Base-by-base conservation (phyloP, 2,797 vertebrate species). In the Poecilia velifera region DNA sequence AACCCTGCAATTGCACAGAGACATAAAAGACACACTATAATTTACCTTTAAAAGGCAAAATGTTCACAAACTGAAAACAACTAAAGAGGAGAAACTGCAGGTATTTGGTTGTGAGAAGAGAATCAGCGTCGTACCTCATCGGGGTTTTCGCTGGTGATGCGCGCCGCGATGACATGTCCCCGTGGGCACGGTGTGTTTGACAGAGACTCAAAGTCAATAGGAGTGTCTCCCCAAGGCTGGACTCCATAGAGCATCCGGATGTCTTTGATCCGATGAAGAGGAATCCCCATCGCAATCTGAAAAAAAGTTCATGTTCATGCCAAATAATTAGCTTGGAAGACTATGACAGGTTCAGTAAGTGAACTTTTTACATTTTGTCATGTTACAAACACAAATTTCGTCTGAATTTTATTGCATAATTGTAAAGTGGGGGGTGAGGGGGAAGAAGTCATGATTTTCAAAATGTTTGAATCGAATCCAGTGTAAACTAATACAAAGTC, bases 111-210 rank as follows among this genome's bases (percentile, higher is more conserved):
- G 46, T 20, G 34, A 3, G 8, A 76, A 4, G 13, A 79, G 12
- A 43, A 3, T 77, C 22, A 4, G n/a, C 59, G 10, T 2, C n/a
- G 18, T 93, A 98, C 98, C 97, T 99, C 98, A 78, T 99, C 98
- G 0, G 98, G 98, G 88, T 99, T 99, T 94, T 99, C 98, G 73
- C 98, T 99, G 91, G 98, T 99, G 91, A 99, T 99, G n/a, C 98
- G 97, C 51, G 98, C 98, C 72, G 98, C 98, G 0, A 99, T 99
- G 87, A 99, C 98, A 0, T 99, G 98, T 18, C 98, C 98, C 0
- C 98, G 96, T 0, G 98, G 98, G 28, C 96, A 97, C 76, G 98
- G 98, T 28, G 97, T 93, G 0, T 97, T 97, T 13, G 97, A 95
- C 13, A 98, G 96, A 81, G 95, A 96, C 89, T 99, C 97, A 87